phyloP scores from a whole-genome alignment of 2,888 invertebrate species.

The Nasonia oneida region DNA sequence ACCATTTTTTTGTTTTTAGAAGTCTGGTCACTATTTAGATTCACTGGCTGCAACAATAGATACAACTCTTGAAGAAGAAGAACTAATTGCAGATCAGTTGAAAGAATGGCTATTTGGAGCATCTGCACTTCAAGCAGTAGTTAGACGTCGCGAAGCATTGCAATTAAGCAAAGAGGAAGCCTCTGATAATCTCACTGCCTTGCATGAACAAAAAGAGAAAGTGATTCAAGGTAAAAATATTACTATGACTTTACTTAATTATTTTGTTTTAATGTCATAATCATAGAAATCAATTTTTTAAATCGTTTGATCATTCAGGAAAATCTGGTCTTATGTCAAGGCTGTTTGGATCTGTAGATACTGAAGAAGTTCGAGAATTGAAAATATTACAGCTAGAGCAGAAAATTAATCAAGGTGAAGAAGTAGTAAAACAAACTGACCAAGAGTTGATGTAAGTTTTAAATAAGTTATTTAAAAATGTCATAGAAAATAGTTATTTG shows the following conservation, averaged over 20 bases:
- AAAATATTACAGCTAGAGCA: constrained; percentile 85
- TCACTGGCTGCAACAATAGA: constrained; percentile 88
- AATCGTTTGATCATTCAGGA: constrained; percentile 76
- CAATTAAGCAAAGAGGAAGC: constrained; percentile 87
- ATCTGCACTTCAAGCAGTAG: constrained; percentile 87
- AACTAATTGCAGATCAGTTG: constrained; percentile 89
- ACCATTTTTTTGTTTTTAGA: constrained; percentile 71
- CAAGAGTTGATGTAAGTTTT: constrained; percentile 82
- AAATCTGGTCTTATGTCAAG: constrained; percentile 87
- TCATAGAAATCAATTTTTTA: neutral
- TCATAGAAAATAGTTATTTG: constrained; percentile 24
- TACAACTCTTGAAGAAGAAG: constrained; percentile 89
- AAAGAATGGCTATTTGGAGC: constrained; percentile 92
- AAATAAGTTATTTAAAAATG: constrained; percentile 9
- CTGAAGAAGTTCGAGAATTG: constrained; percentile 87
- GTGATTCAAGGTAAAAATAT: constrained; percentile 77
- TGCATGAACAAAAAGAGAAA: constrained; percentile 80
- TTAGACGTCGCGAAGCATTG: constrained; percentile 86
- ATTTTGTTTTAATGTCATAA: neutral
- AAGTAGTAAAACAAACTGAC: constrained; percentile 82
- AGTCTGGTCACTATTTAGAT: constrained; percentile 84
- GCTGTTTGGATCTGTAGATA: constrained; percentile 87
- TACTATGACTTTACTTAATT: constrained; percentile 2
- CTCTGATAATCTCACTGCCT: constrained; percentile 83
- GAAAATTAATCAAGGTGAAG: constrained; percentile 84